phyloP scores from a whole-genome alignment of 2,797 vertebrate genomes.

The Clamator glandarius region DNA sequence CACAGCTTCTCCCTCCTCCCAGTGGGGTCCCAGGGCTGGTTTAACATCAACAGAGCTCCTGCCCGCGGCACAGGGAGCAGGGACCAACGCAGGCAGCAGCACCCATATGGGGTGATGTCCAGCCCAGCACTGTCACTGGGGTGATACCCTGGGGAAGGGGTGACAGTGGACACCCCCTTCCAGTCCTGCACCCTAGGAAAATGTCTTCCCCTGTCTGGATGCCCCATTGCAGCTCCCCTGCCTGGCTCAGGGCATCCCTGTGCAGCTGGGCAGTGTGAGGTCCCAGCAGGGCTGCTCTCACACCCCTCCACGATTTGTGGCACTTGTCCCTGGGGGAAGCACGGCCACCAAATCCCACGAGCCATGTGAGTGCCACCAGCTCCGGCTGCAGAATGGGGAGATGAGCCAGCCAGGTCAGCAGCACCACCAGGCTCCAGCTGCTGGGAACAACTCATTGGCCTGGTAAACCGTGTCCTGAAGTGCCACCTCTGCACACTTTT shows the following conservation, averaged over 20 bases:
- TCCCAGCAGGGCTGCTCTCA: neutral
- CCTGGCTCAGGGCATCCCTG: neutral
- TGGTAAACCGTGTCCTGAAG: too few relatives aligned
- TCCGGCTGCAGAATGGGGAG: neutral
- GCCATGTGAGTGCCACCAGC: too few relatives aligned
- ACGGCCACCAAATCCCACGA: rapidly evolving
- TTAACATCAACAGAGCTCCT: neutral
- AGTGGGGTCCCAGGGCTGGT: neutral
- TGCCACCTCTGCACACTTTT: too few relatives aligned
- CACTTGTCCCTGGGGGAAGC: rapidly evolving
- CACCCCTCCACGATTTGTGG: too few relatives aligned
- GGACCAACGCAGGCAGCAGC: rapidly evolving
- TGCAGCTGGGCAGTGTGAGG: too few relatives aligned
- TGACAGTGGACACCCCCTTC: neutral
- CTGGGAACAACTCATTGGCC: too few relatives aligned
- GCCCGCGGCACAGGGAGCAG: rapidly evolving
- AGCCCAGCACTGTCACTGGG: neutral
- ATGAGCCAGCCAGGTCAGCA: neutral
- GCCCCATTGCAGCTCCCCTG: neutral
- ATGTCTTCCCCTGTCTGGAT: neutral
- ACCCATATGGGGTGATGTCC: rapidly evolving
- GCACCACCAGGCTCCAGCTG: rapidly evolving
- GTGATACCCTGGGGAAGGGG: neutral
- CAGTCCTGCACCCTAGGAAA: neutral
- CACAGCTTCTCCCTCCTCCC: neutral